Percentiles rank a stretch among this genome's conserved stretches.
Conservation (phyloP, 2,113 vertebrate species). For the Mobula hypostoma region DNA sequence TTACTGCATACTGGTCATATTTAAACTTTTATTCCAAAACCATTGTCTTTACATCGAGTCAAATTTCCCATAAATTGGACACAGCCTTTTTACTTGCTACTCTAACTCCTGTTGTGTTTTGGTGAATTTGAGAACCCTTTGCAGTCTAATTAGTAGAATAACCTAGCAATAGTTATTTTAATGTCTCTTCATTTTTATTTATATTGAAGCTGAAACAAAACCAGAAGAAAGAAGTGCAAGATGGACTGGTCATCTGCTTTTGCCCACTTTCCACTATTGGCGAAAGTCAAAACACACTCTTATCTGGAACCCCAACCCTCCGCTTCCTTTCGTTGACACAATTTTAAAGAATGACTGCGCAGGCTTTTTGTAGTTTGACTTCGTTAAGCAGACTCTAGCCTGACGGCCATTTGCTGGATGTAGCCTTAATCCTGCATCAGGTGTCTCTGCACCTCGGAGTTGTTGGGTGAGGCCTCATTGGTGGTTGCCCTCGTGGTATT, state of each 20-base stretch:
- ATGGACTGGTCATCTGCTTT: too few species aligned
- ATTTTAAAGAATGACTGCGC: neutral
- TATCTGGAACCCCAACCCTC: neutral
- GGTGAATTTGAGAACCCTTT: neutral
- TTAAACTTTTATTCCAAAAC: neutral
- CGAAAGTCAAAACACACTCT: neutral
- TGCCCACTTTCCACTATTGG: neutral
- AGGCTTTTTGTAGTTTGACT: neutral
- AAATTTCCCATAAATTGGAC: neutral
- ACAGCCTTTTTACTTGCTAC: neutral
- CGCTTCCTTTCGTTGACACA: neutral
- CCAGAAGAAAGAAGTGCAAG: too few species aligned
- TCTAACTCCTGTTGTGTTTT: neutral
- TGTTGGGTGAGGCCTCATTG: too few species aligned
- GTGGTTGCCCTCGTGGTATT: too few species aligned
- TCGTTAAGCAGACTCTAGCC: neutral
- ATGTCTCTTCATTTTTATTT: neutral
- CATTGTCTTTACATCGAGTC: neutral
- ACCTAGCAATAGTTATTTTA: too few species aligned
- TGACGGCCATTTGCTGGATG: too few species aligned
- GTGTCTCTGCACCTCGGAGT: too few species aligned
- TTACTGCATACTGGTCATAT: neutral
- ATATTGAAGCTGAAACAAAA: neutral
- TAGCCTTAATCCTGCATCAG: too few species aligned
- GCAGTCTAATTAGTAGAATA: neutral